These are phyloP conservation scores for Patiria pectinifera DNA, from an alignment of 53 echinoderm and acorn worm genomes.

Conservation along the genomic window DNA sequence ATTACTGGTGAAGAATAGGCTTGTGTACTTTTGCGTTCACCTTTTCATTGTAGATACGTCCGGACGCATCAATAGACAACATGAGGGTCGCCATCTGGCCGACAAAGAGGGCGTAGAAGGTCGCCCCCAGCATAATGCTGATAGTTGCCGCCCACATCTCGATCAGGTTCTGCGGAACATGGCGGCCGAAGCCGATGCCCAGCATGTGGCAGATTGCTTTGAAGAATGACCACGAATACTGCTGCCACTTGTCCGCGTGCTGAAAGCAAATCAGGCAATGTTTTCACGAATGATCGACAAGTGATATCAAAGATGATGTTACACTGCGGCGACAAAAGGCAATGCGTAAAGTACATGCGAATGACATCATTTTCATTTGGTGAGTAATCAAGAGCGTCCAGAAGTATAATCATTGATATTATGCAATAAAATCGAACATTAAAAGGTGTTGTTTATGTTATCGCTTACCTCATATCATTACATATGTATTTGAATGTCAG, in stretches of 20 bases:
- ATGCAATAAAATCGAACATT: too few species aligned
- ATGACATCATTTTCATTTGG: too few species aligned
- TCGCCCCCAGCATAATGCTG: slow-evolving; percentile 93
- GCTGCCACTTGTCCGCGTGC: slow-evolving; percentile 88
- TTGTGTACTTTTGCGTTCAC: slow-evolving; percentile 28
- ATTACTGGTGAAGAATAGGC: too few species aligned
- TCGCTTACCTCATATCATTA: too few species aligned
- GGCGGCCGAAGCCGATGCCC: slow-evolving; percentile 94
- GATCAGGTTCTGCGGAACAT: slow-evolving; percentile 81
- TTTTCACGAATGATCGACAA: background rate
- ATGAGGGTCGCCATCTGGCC: slow-evolving; percentile 95
- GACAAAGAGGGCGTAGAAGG: slow-evolving; percentile 97
- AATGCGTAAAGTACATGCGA: too few species aligned
- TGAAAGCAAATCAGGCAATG: slow-evolving; percentile 12
- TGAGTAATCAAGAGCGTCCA: too few species aligned
- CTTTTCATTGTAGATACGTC: slow-evolving; percentile 96
- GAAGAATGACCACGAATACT: slow-evolving; percentile 99
- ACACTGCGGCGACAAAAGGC: too few species aligned
- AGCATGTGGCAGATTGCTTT: slow-evolving; percentile 96
- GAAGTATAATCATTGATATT: too few species aligned
- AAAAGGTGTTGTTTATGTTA: too few species aligned
- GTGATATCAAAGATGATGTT: too few species aligned
- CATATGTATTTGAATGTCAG: too few species aligned
- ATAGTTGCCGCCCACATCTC: slow-evolving; percentile 96
- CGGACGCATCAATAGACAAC: slow-evolving; percentile 92